phyloP scores from a whole-genome alignment of 2,113 vertebrate species.

The Corynorhinus townsendii region DNA sequence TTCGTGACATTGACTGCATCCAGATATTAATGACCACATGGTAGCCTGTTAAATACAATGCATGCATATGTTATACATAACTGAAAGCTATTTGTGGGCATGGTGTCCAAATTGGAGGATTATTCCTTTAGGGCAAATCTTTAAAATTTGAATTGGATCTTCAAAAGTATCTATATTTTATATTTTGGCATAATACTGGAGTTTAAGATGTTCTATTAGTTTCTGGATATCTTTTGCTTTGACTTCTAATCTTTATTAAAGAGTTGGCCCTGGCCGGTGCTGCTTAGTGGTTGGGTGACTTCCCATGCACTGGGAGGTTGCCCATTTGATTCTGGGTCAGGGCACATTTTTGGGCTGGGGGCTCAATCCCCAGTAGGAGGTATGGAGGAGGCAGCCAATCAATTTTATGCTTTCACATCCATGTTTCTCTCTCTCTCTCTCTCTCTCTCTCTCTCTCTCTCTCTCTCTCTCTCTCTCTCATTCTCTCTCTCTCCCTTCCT shows the following conservation, averaged over 20 bases:
- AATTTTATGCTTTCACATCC: too few relatives aligned
- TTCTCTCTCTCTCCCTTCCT: too few relatives aligned
- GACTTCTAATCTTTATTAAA: not conserved
- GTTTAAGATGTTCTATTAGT: not conserved
- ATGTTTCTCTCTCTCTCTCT: too few relatives aligned
- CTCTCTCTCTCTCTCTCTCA: too few relatives aligned
- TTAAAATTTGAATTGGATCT: not conserved
- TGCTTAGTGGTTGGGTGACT: too few relatives aligned
- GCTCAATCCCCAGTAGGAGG: too few relatives aligned
- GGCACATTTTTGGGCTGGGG: too few relatives aligned
- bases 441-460: too few relatives aligned
- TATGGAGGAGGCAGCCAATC: too few relatives aligned
- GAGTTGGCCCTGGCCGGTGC: not conserved
- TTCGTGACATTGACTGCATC: not conserved
- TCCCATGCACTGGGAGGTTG: too few relatives aligned
- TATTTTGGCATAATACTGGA: not conserved
- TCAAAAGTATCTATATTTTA: not conserved
- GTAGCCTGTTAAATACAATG: not conserved
- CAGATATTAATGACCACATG: not conserved
- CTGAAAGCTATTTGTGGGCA: not conserved
- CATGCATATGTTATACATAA: not conserved
- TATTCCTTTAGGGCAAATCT: not conserved
- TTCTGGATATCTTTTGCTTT: conserved; percentile 21
- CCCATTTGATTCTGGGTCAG: too few relatives aligned
- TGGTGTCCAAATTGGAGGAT: not conserved